phyloP scores from a whole-genome alignment of 2,113 vertebrate genomes.

The Callopanchax toddi region DNA sequence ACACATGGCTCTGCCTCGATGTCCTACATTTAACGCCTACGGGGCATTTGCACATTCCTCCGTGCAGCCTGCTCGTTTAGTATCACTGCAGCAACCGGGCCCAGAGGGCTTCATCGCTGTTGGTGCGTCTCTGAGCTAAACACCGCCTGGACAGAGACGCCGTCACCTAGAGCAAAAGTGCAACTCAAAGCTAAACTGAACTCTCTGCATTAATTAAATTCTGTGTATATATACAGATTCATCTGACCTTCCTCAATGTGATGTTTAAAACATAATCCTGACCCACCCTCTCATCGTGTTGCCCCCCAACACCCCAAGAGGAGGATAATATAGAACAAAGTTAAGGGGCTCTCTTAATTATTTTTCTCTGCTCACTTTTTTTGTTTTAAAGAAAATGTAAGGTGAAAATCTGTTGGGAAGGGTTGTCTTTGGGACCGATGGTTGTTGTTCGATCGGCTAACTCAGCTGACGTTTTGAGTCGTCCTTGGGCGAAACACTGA shows the following conservation, averaged over 20 bases:
- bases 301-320: constrained; percentile 34
- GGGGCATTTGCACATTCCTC: constrained; percentile 44
- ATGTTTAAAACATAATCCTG: constrained; percentile 49
- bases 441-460: too few relatives aligned
- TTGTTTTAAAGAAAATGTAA: constrained; percentile 47
- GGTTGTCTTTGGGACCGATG: too few relatives aligned
- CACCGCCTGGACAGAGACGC: constrained; percentile 6
- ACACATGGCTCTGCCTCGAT: constrained; percentile 21
- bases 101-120: constrained; percentile 48
- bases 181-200: constrained; percentile 27
- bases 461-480: not conserved
- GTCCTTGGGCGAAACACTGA: not conserved
- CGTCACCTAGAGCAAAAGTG: constrained; percentile 25
- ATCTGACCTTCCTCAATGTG: constrained; percentile 29
- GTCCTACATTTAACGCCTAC: constrained; percentile 52
- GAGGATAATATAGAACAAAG: constrained; percentile 54
- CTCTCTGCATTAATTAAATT: constrained; percentile 22
- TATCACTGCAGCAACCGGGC: constrained; percentile 37
- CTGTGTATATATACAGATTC: not conserved
- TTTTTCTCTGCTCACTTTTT: constrained; percentile 30
- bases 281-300: constrained; percentile 56
- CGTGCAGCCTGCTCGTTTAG: constrained; percentile 40
- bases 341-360: constrained; percentile 49
- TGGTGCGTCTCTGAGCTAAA: constrained; percentile 37
- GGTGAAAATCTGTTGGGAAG: constrained; percentile 10